Base-by-base conservation (phyloP, 1,140 invertebrate species). In the Listronotus bonariensis region DNA sequence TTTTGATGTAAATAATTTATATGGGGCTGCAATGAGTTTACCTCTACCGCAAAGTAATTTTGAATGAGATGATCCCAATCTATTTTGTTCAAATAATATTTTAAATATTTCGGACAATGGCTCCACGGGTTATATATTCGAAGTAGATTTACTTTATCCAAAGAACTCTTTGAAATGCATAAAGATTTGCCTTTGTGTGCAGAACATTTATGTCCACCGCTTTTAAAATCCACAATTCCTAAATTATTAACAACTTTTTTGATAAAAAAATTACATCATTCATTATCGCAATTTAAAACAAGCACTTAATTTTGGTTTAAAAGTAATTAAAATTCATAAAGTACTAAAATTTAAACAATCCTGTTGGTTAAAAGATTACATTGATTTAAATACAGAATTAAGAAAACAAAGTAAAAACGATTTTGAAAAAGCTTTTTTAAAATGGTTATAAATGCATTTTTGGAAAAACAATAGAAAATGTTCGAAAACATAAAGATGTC, bases 381-480 rank as follows among this genome's bases (percentile, higher is more conserved):
- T 80, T 36, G 76, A 79, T 20, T 58, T 78, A 8, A 80, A 80
- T 72, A 79, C 73, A 18, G 54, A 71, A 56, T 54, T 73, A 41
- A 53, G 78, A 65, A 48, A 68, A 40, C 11, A 14, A 76, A 7
- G 77, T 53, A 38, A 78, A 74, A 54, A 75, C 73, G 12, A 82
- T 82, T 68, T 74, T 79, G 5, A 34, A 66, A 79, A 81, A 74
- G 81, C 46, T 77, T 81, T 52, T 83, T 64, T 55, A 84, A 83
- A 72, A 60, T 80, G 4, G 75, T 80, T 70, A 81, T 78, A 54
- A 81, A 34, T 9, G 32, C 32, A 34, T 5, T 34, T 34, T 34
- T 34, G 32, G 32, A 5, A 34, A 34, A 72, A 80, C 76, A 5
- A 78, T 81, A 68, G 78, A 82, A 68, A 80, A 81, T 65, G 64